Percentiles rank a stretch among this genome's conserved stretches.
Conservation (phyloP, 2,113 vertebrate species). For the Hoplias malabaricus region DNA sequence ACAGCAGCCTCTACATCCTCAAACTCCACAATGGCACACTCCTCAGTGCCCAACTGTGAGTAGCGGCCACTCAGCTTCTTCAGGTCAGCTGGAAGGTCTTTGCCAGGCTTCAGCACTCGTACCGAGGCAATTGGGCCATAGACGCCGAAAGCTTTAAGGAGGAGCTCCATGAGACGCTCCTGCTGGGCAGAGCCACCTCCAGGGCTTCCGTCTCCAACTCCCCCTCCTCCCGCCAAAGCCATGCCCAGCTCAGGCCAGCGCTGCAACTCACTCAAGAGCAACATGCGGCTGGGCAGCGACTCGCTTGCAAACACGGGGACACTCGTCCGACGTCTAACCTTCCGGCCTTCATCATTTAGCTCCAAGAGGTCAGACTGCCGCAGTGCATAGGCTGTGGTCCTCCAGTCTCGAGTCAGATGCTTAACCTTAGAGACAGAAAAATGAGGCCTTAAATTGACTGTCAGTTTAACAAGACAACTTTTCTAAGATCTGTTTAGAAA, state of each 20-base stretch:
- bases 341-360: slow-evolving; percentile 84
- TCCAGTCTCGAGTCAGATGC: slow-evolving; percentile 95
- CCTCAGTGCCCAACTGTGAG: slow-evolving; percentile 83
- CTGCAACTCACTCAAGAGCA: slow-evolving; percentile 88
- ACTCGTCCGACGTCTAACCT: slow-evolving; percentile 84
- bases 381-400: slow-evolving; percentile 89
- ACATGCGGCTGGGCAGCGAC: slow-evolving; percentile 91
- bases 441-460: not conserved
- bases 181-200: slow-evolving; percentile 72
- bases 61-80: slow-evolving; percentile 88
- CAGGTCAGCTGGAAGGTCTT: slow-evolving; percentile 88
- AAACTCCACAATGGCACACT: slow-evolving; percentile 93
- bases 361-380: slow-evolving; percentile 84
- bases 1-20: slow-evolving; percentile 93
- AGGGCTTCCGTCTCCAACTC: slow-evolving; percentile 61
- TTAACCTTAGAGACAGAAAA: slow-evolving; percentile 80
- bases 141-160: slow-evolving; percentile 87
- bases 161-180: slow-evolving; percentile 91
- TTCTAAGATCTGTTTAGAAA: not conserved
- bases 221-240: slow-evolving; percentile 64
- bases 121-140: slow-evolving; percentile 90
- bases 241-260: slow-evolving; percentile 76
- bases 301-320: slow-evolving; percentile 92
- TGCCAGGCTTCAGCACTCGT: slow-evolving; percentile 87
- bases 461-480: not conserved